These are phyloP conservation scores for Papilio glaucus DNA, from an alignment of 1,140 invertebrate species.

Conservation along the genomic window DNA sequence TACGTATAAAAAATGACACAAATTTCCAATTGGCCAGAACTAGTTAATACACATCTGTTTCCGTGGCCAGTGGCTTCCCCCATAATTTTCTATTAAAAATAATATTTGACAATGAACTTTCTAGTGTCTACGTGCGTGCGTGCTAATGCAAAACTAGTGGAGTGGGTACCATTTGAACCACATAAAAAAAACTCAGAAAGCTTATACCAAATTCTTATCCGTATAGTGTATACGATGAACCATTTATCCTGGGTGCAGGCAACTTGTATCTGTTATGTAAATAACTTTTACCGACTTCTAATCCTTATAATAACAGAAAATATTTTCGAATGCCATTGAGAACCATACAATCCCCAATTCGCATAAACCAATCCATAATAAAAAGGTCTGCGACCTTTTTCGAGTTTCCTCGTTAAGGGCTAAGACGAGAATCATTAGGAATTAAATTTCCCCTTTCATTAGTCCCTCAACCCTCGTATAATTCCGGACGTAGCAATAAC, in stretches of 20 bases:
- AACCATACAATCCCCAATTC: constrained; percentile 68
- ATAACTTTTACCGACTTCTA: not conserved
- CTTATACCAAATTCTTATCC: not conserved
- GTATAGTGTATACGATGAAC: not conserved
- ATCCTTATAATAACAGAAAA: constrained; percentile 48
- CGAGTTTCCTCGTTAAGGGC: constrained; percentile 81
- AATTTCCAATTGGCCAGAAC: too few species aligned
- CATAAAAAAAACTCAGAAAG: too few species aligned
- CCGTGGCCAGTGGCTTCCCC: too few species aligned
- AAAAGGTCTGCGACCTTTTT: constrained; percentile 81
- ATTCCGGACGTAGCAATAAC: constrained; percentile 83
- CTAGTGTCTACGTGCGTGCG: too few species aligned
- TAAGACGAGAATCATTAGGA: constrained; percentile 84
- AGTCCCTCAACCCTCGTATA: constrained; percentile 83
- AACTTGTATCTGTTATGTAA: not conserved
- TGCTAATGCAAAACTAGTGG: too few species aligned
- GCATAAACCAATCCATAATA: constrained; percentile 73
- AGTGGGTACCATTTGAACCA: too few species aligned
- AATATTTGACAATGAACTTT: too few species aligned
- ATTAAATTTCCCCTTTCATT: constrained; percentile 84
- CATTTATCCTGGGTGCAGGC: not conserved
- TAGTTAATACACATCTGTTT: too few species aligned
- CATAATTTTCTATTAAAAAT: too few species aligned
- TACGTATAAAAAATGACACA: too few species aligned
- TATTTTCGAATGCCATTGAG: constrained; percentile 37